Percentiles rank a stretch among this genome's conserved stretches.
Evolutionary conservation across 30 jellyfish, hydroid and myxozoan species (phyloP).

Genomic region (Rhopilema esculentum): DNA sequence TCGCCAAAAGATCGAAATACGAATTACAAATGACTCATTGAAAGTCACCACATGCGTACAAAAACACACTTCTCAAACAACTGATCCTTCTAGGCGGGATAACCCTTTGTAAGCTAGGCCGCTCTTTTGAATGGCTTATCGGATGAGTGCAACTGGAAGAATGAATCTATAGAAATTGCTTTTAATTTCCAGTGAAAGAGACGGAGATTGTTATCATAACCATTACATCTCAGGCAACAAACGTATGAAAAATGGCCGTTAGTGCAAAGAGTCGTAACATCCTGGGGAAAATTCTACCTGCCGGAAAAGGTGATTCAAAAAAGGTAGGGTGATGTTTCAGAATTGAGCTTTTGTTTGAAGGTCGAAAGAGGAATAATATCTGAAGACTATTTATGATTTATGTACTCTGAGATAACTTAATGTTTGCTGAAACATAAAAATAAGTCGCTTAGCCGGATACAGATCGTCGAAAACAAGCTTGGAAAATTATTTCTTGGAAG

Average conservation of each 20-base stretch:
- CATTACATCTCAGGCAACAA: background rate
- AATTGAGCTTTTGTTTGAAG: background rate
- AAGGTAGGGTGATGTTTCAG: background rate
- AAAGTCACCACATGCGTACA: constrained; percentile 10
- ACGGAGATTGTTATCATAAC: constrained; percentile 2
- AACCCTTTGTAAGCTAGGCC: constrained; percentile 16
- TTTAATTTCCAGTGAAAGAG: constrained; percentile 26
- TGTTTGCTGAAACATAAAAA: too few species aligned
- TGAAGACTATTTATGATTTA: too few species aligned
- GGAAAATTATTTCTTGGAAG: too few species aligned
- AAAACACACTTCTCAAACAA: background rate
- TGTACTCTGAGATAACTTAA: too few species aligned
- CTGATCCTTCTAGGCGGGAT: constrained; percentile 5
- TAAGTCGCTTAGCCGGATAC: too few species aligned
- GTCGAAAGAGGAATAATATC: background rate
- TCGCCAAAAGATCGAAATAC: background rate
- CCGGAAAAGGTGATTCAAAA: constrained; percentile 10
- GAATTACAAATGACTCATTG: constrained; percentile 3
- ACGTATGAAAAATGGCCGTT: constrained; percentile 23
- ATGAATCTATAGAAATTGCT: constrained; percentile 25
- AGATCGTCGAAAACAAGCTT: too few species aligned
- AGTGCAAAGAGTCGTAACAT: constrained; percentile 34
- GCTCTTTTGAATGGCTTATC: constrained; percentile 36
- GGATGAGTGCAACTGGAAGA: constrained; percentile 54
- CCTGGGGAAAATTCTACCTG: constrained; percentile 21